Evolutionary conservation across 2,113 vertebrate genomes (phyloP).

Genomic region (Leptobrachium leishanense): DNA sequence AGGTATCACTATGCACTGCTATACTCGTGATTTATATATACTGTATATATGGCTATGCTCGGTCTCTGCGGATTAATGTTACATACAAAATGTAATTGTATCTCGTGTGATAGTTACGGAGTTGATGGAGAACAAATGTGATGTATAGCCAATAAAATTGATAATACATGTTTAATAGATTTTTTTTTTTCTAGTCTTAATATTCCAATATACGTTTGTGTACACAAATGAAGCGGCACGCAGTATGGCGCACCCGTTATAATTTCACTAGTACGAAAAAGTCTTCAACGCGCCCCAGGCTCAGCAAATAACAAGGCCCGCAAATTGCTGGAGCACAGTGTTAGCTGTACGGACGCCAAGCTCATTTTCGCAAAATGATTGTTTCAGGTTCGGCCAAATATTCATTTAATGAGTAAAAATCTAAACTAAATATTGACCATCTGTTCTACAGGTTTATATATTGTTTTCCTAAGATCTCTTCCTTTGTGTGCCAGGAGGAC

Average conservation of each 20-base stretch:
- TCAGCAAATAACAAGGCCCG: conserved; percentile 16
- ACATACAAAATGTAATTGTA: too few species aligned
- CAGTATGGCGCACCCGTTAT: conserved; percentile 4
- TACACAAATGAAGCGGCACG: conserved; percentile 1
- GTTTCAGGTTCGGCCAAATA: conserved; percentile 42
- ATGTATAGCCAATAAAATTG: too few species aligned
- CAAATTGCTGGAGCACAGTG: conserved; percentile 19
- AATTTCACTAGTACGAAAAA: neutral
- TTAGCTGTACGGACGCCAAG: conserved; percentile 26
- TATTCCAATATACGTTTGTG: neutral
- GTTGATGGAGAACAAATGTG: too few species aligned
- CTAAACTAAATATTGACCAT: conserved; percentile 49
- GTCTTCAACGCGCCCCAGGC: conserved; percentile 11
- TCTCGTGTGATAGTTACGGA: too few species aligned
- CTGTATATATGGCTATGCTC: too few species aligned
- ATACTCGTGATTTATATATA: too few species aligned
- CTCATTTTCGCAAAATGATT: conserved; percentile 40
- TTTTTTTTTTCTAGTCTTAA: too few species aligned
- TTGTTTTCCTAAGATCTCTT: conserved; percentile 41
- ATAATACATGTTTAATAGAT: too few species aligned
- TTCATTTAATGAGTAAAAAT: conserved; percentile 43
- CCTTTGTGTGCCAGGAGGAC: conserved; percentile 13
- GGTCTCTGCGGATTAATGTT: too few species aligned
- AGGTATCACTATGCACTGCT: too few species aligned
- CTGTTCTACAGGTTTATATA: conserved; percentile 39